Percentiles rank a stretch among this genome's conserved stretches.
Conservation (phyloP, 1,140 invertebrate species). For the Leptinotarsa undecemlineata region DNA sequence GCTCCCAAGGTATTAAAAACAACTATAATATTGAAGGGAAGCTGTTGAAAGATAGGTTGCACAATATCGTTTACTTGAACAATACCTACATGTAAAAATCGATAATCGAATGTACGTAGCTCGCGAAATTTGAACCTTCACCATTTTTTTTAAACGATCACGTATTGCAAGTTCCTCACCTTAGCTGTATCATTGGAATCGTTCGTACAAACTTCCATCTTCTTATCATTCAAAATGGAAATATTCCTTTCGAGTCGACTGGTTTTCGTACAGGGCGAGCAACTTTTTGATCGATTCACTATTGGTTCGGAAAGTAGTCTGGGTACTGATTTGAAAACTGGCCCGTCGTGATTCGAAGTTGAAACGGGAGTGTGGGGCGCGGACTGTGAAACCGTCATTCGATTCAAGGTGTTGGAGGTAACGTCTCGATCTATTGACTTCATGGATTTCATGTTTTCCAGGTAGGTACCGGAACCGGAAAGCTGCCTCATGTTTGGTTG, state of each 20-base stretch:
- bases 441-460: slow-evolving; percentile 46
- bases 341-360: slow-evolving; percentile 40
- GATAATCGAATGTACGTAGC: too few relatives aligned
- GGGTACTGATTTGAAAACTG: slow-evolving; percentile 46
- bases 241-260: slow-evolving; percentile 36
- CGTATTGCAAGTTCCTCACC: slow-evolving; percentile 17
- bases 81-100: too few relatives aligned
- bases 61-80: too few relatives aligned
- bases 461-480: slow-evolving; percentile 42
- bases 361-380: slow-evolving; percentile 54
- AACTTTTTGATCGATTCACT: slow-evolving; percentile 41
- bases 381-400: slow-evolving; percentile 51
- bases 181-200: slow-evolving; percentile 36
- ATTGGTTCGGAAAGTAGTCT: slow-evolving; percentile 51
- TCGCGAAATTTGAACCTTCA: too few relatives aligned
- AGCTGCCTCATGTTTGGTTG: slow-evolving; percentile 55
- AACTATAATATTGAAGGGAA: too few relatives aligned
- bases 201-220: slow-evolving; percentile 9
- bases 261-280: slow-evolving; percentile 33
- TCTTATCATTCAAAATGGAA: slow-evolving; percentile 33
- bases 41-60: too few relatives aligned
- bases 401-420: slow-evolving; percentile 41
- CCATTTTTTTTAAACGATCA: too few relatives aligned
- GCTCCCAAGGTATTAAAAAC: too few relatives aligned
- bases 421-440: slow-evolving; percentile 48